phyloP scores from a whole-genome alignment of 1,140 invertebrate genomes.

The Parasteatoda tepidariorum region DNA sequence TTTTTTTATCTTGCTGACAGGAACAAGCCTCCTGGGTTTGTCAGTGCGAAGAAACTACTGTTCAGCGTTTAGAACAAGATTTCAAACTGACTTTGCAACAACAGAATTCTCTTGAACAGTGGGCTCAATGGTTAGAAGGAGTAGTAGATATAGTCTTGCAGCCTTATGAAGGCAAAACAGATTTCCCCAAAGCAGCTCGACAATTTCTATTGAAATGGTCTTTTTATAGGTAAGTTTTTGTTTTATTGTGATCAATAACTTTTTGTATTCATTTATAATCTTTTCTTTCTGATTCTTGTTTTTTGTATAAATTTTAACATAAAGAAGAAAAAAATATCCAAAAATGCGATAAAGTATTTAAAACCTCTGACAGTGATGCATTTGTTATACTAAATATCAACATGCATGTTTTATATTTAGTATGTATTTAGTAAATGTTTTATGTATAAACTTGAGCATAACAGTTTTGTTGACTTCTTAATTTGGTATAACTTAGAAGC shows the following conservation, averaged over 20 bases:
- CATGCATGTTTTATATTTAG: too few relatives aligned
- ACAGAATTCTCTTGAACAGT: conserved; percentile 94
- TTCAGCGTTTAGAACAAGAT: conserved; percentile 89
- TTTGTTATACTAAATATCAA: too few relatives aligned
- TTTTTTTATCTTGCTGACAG: conserved; percentile 63
- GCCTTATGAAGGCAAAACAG: conserved; percentile 84
- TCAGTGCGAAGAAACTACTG: conserved; percentile 89
- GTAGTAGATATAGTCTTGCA: conserved; percentile 89
- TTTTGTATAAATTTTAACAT: neutral
- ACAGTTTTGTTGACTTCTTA: too few relatives aligned
- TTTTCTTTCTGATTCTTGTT: neutral
- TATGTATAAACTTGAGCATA: too few relatives aligned
- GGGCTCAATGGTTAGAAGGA: conserved; percentile 96
- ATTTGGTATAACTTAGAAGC: too few relatives aligned
- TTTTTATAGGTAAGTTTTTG: conserved; percentile 84
- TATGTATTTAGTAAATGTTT: too few relatives aligned
- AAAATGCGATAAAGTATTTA: too few relatives aligned
- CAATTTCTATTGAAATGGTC: conserved; percentile 99
- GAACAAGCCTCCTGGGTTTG: conserved; percentile 96
- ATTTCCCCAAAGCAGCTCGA: conserved; percentile 83
- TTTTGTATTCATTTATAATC: neutral
- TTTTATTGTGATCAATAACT: neutral
- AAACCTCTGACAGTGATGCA: too few relatives aligned
- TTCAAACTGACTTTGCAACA: conserved; percentile 94
- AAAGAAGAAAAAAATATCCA: too few relatives aligned